These are phyloP conservation scores for Egretta garzetta DNA, from an alignment of 2,113 vertebrate species.

Conservation along the genomic window DNA sequence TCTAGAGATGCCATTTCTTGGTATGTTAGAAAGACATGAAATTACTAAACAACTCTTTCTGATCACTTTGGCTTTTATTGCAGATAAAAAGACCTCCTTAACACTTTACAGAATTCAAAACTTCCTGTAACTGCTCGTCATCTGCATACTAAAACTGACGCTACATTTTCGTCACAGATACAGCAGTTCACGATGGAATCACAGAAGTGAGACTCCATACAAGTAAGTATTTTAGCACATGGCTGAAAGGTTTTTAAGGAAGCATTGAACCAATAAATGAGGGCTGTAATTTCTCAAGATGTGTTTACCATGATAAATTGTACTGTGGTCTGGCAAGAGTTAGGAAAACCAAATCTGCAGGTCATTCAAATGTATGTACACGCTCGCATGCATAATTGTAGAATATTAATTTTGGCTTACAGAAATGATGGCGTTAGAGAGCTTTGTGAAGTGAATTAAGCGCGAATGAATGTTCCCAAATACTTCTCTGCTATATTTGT, in stretches of 20 bases:
- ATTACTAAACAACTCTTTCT: background rate
- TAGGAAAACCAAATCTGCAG: background rate
- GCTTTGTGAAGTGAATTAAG: background rate
- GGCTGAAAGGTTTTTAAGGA: background rate
- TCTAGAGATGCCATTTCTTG: background rate
- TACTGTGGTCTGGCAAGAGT: background rate
- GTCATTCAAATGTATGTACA: background rate
- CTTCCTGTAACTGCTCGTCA: background rate
- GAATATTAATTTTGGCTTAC: background rate
- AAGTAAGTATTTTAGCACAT: background rate
- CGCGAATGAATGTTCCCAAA: background rate
- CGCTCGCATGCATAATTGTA: background rate
- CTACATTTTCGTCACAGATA: background rate
- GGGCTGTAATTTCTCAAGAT: background rate
- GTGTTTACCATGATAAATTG: background rate
- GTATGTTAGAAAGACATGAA: background rate
- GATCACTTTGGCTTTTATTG: background rate
- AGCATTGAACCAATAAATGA: background rate
- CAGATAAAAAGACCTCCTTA: background rate
- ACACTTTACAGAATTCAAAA: background rate
- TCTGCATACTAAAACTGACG: background rate
- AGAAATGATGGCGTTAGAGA: background rate
- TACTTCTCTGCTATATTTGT: background rate
- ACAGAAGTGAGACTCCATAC: background rate
- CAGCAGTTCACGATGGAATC: background rate